These are phyloP conservation scores for Spea multiplicata DNA, from an alignment of 2,113 vertebrate genomes.

Conservation along the genomic window DNA sequence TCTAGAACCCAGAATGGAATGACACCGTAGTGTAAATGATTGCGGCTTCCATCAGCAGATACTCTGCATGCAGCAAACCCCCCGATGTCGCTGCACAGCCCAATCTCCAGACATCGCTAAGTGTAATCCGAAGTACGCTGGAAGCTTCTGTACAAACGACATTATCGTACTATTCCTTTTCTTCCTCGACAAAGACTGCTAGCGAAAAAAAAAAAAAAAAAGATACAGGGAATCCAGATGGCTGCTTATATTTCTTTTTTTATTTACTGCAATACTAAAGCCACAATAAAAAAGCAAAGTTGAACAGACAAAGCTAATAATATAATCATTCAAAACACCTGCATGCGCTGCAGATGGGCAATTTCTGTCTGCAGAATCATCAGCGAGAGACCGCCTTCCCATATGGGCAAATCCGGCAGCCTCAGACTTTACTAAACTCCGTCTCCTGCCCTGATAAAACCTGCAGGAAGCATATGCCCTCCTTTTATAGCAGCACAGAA, in stretches of 20 bases:
- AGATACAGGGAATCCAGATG: slow-evolving; percentile 79
- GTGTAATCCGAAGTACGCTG: not conserved
- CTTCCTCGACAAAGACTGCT: slow-evolving; percentile 64
- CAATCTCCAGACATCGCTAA: not conserved
- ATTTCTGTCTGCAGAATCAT: slow-evolving; percentile 88
- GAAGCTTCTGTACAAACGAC: slow-evolving; percentile 14
- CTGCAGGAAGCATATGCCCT: slow-evolving; percentile 76
- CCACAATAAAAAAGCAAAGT: slow-evolving; percentile 92
- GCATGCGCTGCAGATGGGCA: slow-evolving; percentile 94
- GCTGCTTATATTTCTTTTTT: slow-evolving; percentile 79
- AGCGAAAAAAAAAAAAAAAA: slow-evolving; percentile 66
- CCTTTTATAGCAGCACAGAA: slow-evolving; percentile 75
- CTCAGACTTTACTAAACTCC: slow-evolving; percentile 68
- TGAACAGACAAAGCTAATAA: slow-evolving; percentile 97
- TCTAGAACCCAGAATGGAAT: too few relatives aligned
- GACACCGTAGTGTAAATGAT: too few relatives aligned
- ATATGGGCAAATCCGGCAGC: slow-evolving; percentile 87
- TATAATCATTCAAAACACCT: slow-evolving; percentile 99
- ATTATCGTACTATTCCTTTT: slow-evolving; percentile 49
- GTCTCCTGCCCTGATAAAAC: slow-evolving; percentile 81
- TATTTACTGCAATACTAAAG: slow-evolving; percentile 83
- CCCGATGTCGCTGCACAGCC: not conserved
- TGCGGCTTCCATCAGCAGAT: not conserved
- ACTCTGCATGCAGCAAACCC: not conserved
- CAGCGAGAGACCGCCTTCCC: slow-evolving; percentile 84